A percentile compares a stretch with the other conserved stretches of the same genome.
Conservation (phyloP, 2,888 invertebrate species). For the Tachina grossa region DNA sequence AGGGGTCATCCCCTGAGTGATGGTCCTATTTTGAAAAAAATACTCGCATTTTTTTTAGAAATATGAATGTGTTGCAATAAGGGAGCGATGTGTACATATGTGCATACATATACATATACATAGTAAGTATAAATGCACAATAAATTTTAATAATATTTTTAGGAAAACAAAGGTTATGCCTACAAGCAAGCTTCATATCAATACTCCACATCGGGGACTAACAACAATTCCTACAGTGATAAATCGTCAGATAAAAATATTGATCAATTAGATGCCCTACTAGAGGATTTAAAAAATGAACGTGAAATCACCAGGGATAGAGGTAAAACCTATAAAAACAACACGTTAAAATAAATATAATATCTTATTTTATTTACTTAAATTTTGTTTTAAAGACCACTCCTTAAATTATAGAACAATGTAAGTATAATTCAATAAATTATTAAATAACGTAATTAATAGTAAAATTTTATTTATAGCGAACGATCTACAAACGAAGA, state of each 20-base stretch:
- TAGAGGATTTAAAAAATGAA: conserved; percentile 87
- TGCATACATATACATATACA: neutral
- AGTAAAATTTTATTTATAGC: conserved; percentile 65
- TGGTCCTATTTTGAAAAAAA: too few relatives aligned
- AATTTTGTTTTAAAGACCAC: conserved; percentile 56
- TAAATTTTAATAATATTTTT: conserved; percentile 29
- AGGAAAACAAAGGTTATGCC: conserved; percentile 81
- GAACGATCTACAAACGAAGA: conserved; percentile 75
- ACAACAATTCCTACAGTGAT: conserved; percentile 75
- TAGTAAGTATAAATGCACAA: neutral
- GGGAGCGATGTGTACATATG: too few relatives aligned
- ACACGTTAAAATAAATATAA: neutral
- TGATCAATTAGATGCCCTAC: conserved; percentile 89
- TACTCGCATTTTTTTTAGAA: too few relatives aligned
- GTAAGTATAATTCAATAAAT: conserved; percentile 74
- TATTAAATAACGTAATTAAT: neutral
- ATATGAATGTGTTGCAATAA: too few relatives aligned
- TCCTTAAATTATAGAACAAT: conserved; percentile 78
- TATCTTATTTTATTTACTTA: conserved; percentile 24
- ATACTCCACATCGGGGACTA: conserved; percentile 79
- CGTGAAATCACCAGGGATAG: conserved; percentile 80
- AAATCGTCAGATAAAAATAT: conserved; percentile 85
- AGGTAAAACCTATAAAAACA: conserved; percentile 73
- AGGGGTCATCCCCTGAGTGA: too few relatives aligned
- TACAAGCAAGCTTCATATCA: conserved; percentile 81